These are phyloP conservation scores for Cremastinae sp. DNA, from an alignment of 2,888 invertebrate species.

Conservation along the genomic window DNA sequence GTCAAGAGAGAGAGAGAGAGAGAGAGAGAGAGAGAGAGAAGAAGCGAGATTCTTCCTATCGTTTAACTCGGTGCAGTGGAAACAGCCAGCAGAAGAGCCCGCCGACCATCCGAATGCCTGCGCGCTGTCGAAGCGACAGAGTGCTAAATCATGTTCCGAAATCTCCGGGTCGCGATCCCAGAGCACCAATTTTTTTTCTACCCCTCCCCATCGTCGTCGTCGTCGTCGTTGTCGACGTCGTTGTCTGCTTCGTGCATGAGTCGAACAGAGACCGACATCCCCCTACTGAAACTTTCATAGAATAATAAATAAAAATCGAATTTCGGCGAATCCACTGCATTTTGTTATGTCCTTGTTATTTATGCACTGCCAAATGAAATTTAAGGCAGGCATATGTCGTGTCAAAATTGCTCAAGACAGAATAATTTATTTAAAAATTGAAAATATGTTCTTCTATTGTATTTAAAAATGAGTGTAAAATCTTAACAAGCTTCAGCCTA, in stretches of 20 bases:
- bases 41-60: neutral
- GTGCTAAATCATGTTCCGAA: conserved; percentile 57
- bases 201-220: neutral
- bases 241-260: neutral
- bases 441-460: too few species aligned
- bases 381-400: too few species aligned
- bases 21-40: too few species aligned
- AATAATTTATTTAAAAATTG: too few species aligned
- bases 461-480: too few species aligned
- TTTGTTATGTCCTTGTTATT: too few species aligned
- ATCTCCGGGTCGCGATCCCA: conserved; percentile 46
- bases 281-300: conserved; percentile 24
- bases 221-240: neutral
- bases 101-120: conserved; percentile 7
- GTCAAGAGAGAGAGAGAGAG: conserved; percentile 22
- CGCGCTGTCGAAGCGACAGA: conserved; percentile 49
- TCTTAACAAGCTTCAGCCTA: too few species aligned
- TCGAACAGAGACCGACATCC: neutral
- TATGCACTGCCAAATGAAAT: too few species aligned
- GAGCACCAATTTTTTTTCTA: conserved; percentile 36
- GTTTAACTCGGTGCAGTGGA: conserved; percentile 28
- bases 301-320: conserved; percentile 33
- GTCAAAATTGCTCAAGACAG: too few species aligned
- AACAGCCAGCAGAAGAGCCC: conserved; percentile 14
- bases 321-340: conserved; percentile 12